A percentile compares a stretch with the other conserved stretches of the same genome.
phyloP scores from a whole-genome alignment of 1,140 invertebrate species.

The Drosophila truncata region DNA sequence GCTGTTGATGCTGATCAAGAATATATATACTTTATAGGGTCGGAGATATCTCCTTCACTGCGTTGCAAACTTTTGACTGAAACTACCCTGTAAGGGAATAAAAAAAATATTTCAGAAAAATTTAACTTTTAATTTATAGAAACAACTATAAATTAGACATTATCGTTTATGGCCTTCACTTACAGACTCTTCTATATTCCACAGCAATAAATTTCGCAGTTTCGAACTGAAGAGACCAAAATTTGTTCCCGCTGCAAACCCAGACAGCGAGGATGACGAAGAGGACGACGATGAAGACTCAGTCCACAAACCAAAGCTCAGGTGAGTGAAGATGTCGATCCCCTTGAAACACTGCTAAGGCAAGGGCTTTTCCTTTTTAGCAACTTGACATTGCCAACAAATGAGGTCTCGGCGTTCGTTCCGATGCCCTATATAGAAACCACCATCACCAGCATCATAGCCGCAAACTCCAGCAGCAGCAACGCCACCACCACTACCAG shows the following conservation, averaged over 20 bases:
- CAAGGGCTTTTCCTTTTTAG: slow-evolving; percentile 7
- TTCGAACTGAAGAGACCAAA: slow-evolving; percentile 74
- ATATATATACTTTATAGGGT: no score
- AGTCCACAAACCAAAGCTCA: slow-evolving; percentile 65
- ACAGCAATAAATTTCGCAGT: slow-evolving; percentile 72
- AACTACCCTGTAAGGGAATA: no score
- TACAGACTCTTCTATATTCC: not conserved
- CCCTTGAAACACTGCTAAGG: not conserved
- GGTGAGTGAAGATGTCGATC: slow-evolving; percentile 23
- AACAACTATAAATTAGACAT: not conserved
- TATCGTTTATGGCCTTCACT: not conserved
- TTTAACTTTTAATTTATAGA: not conserved
- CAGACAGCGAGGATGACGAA: slow-evolving; percentile 68
- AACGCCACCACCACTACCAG: slow-evolving; percentile 34
- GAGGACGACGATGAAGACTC: slow-evolving; percentile 57
- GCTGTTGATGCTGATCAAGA: no score
- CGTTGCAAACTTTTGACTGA: no score
- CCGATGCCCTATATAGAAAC: slow-evolving; percentile 49
- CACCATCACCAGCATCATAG: slow-evolving; percentile 33
- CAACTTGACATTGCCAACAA: slow-evolving; percentile 70
- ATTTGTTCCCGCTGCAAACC: slow-evolving; percentile 51
- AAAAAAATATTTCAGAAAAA: no score
- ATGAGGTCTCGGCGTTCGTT: slow-evolving; percentile 63
- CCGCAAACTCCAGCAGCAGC: slow-evolving; percentile 4
- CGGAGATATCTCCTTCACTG: no score